Base-by-base conservation (phyloP, 2,113 vertebrate genomes). In the Chaenocephalus aceratus region DNA sequence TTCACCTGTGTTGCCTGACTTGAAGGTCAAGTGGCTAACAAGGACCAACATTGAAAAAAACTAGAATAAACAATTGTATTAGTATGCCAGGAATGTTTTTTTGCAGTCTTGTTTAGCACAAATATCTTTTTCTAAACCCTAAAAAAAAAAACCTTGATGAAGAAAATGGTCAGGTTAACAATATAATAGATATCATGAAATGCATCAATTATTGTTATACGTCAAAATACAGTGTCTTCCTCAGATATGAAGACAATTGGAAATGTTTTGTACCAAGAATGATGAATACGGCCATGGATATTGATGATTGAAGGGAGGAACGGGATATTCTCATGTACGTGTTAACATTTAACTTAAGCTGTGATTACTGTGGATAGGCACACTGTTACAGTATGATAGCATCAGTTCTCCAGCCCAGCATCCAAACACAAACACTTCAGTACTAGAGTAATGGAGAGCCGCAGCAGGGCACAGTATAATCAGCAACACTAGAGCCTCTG, bases 371-470 rank as follows among this genome's bases (percentile, higher is more conserved):
- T 53, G 41, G 70, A 80, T 52, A 11, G 63, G 7, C 57, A 61
- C 60, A 70, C 49, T 79, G 81, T 85, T 80, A 89, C 79, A 84
- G 67, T 85, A 61, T 49, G 67, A 77, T 71, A 83, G 46, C 78
- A 74, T 81, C 63, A 67, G 54, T 79, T 21, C 82, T 84, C 46
- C 74, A 76, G 26, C 71, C 61, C 83, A 76, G 76, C 79, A 90
- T 80, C 73, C 75, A 80, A 82, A 92, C 79, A 86, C 88, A 91
- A 92, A 92, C 87, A 89, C 90, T 93, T 78, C 83, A 92, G 74
- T 23, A 76, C 30, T 44, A 10, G 77, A 79, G 85, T 86, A 85
- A 85, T 79, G 76, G 75, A 86, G 85, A 88, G 75, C 69, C 80
- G 77, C 86, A 87, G 88, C 89, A 86, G 84, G 89, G 64, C 86